Base-by-base conservation (phyloP, 2,888 invertebrate species). In the Andrena bucephala region DNA sequence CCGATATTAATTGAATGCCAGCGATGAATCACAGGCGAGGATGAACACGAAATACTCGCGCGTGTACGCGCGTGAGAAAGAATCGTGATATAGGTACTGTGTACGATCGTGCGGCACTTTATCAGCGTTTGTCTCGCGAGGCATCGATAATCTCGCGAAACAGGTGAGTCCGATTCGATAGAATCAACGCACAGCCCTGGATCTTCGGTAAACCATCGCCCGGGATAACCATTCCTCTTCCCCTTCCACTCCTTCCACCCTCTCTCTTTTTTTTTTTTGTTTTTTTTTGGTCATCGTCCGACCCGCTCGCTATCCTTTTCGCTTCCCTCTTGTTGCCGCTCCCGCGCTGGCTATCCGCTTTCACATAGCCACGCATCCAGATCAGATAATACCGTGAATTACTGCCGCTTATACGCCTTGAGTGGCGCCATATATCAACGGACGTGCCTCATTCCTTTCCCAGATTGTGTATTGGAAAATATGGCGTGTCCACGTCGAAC, bases 361-460 rank as follows among this genome's bases (percentile, higher is more conserved):
- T 84, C 83, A 75, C 81, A 68, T 71, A 80, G 78, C 73, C 69
- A 77, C 84, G 85, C 83, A 86, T 83, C 77, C 81, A 82, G 79
- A 89, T 87, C 90, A 87, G 91, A 91, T 90, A 91, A 90, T 89
- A 79, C 85, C 79, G 65, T 91, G 89, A 90, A 90, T 89, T 90
- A 91, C 87, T 87, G 83, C 81, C 90, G 85, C 87, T 91, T 89
- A 90, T 86, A 84, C 84, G 77, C 87, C 89, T 89, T 88, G 89
- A 91, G 87, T 88, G 87, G 87, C 67, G 79, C 83, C 84, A 84
- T 91, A 89, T 90, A 89, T 90, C 91, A 87, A 77, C 79, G 71
- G 67, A 62, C 84, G 78, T 63, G 78, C 79, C 86, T 86, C 86
- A 84, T 87, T 87, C 85, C 89, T 90, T 88, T 85, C 84, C 84